Base-by-base conservation (phyloP, 2,888 invertebrate genomes). In the Plebejus melissa region DNA sequence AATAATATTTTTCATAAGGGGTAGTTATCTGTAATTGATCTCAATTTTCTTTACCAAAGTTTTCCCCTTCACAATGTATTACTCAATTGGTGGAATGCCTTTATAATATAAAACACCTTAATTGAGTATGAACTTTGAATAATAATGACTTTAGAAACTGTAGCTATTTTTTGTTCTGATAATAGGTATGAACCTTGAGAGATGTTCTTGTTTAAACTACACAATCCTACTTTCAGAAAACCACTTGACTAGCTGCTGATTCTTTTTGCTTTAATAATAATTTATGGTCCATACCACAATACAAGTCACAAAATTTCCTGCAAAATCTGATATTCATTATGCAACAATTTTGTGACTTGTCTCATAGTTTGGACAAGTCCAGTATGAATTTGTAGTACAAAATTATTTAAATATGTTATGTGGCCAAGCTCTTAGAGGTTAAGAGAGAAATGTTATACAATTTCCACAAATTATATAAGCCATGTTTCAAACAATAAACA, bases 321-420 rank as follows among this genome's bases (percentile, higher is more conserved):
- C 0, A 4, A 54, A 54, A 46, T 46, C 46, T 46, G 9, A 46
- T 9, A 46, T 54, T 54, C 4, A 54, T 13, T 9, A 50, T 13
- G 50, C 0, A 13, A 50, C 50, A 13, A 13, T 54, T 54, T 54
- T 54, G 13, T 54, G 54, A 54, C 54, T 54, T 54, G 54, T 54
- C 54, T 54, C 54, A 54, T 54, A 16, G 16, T 54, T 54, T 54
- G 16, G 16, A 16, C 54, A 60, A 60, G 60, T 60, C 22, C 28
- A 28, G 84, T 90, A 91, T 90, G 90, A 90, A 90, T 87, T 82
- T 77, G 79, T 76, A 86, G 86, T 89, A 89, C 87, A 88, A 89
- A 78, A 77, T 76, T 75, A 38, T 65, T 70, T 74, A 72, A 22
- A 22, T 22, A 22, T 22, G 22, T 22, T 22, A 81, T 83, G 87